Percentiles rank a stretch among this genome's conserved stretches.
Conservation (phyloP, 2,113 vertebrate genomes). For the Sinocyclocheilus rhinocerous region DNA sequence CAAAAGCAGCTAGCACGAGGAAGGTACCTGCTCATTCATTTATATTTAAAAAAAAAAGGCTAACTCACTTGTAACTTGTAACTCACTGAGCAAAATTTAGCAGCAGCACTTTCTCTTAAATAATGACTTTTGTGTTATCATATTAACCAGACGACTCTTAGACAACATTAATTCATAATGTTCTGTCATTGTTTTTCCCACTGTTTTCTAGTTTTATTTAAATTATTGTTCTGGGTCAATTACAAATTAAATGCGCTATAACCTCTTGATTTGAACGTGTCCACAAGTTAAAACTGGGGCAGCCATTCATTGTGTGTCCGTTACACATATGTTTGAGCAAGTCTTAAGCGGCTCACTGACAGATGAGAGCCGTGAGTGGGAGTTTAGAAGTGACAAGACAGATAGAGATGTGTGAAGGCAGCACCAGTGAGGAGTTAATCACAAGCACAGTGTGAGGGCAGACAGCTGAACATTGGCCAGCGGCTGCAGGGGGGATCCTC, state of each 20-base stretch:
- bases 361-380: neutral
- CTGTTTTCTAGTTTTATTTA: neutral
- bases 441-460: slow-evolving; percentile 25
- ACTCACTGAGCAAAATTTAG: neutral
- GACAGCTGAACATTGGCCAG: slow-evolving; percentile 3
- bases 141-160: neutral
- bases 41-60: neutral
- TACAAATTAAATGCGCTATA: neutral
- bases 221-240: neutral
- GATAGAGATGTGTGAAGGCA: slow-evolving; percentile 32
- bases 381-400: slow-evolving; percentile 30
- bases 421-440: slow-evolving; percentile 31
- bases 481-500: slow-evolving; percentile 8
- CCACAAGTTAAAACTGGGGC: neutral
- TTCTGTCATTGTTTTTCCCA: neutral
- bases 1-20: neutral
- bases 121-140: neutral
- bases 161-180: neutral
- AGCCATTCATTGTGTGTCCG: neutral
- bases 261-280: neutral
- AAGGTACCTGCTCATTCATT: neutral
- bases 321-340: slow-evolving; percentile 8
- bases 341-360: slow-evolving; percentile 9
- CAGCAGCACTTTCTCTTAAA: neutral
- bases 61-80: too few relatives aligned